These are phyloP conservation scores for Copsychus sechellarum DNA, from an alignment of 2,113 vertebrate species.

Conservation along the genomic window DNA sequence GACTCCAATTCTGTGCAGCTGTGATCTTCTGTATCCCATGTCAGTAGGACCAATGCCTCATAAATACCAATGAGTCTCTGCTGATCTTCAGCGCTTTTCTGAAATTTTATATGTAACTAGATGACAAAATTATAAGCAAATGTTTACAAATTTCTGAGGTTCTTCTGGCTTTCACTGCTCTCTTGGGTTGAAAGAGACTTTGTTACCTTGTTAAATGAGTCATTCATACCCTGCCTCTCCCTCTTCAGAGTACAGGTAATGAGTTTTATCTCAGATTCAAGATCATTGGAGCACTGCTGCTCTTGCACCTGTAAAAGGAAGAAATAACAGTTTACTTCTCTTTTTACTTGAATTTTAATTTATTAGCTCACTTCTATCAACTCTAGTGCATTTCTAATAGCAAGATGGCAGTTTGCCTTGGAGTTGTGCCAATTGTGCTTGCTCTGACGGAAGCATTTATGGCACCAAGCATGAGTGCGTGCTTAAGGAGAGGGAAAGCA, in stretches of 20 bases:
- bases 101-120: background rate
- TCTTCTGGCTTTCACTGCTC: background rate
- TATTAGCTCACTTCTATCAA: background rate
- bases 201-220: background rate
- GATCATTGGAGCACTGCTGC: background rate
- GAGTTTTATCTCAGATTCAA: background rate
- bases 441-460: background rate
- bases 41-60: background rate
- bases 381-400: background rate
- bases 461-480: background rate
- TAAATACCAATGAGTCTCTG: background rate
- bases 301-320: background rate
- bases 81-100: background rate
- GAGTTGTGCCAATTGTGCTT: background rate
- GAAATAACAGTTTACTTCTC: background rate
- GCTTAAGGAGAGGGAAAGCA: slow-evolving; percentile 7
- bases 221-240: background rate
- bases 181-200: background rate
- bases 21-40: background rate
- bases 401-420: background rate
- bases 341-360: background rate
- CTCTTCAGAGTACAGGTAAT: background rate
- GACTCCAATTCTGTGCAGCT: background rate
- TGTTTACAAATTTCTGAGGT: background rate
- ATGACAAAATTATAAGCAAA: background rate